Percentiles rank a stretch among this genome's conserved stretches.
phyloP scores from a whole-genome alignment of 2,113 vertebrate genomes.

The Poeciliopsis turrubarensis region DNA sequence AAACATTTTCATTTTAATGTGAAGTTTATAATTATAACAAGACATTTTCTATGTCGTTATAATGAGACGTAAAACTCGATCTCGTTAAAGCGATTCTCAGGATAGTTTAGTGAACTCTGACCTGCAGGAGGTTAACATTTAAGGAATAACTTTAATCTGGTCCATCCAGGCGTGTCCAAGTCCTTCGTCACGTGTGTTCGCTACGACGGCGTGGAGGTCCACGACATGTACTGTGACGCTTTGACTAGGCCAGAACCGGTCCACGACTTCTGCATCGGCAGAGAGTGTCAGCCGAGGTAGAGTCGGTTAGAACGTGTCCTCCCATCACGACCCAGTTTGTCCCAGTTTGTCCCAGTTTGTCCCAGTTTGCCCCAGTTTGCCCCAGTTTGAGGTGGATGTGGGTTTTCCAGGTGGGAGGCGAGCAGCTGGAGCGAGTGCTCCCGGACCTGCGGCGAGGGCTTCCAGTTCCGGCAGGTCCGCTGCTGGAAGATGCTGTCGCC shows the following conservation, averaged over 20 bases:
- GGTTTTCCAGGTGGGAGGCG: slow-evolving; percentile 89
- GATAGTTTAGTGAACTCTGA: too few relatives aligned
- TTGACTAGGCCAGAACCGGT: slow-evolving; percentile 94
- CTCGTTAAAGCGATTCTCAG: too few relatives aligned
- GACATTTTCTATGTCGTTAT: too few relatives aligned
- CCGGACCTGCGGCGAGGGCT: slow-evolving; percentile 93
- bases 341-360: not conserved
- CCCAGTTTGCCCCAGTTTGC: too few relatives aligned
- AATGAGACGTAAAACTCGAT: too few relatives aligned
- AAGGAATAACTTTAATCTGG: too few relatives aligned
- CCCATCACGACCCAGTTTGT: too few relatives aligned
- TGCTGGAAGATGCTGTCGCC: slow-evolving; percentile 99
- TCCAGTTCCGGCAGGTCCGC: slow-evolving; percentile 93
- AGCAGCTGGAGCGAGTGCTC: slow-evolving; percentile 99
- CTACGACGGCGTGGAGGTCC: slow-evolving; percentile 94
- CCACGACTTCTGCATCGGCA: slow-evolving; percentile 95
- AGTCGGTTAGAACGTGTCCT: not conserved
- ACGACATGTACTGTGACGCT: slow-evolving; percentile 92
- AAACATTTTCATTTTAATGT: too few relatives aligned
- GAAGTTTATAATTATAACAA: too few relatives aligned
- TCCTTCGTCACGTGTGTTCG: slow-evolving; percentile 94
- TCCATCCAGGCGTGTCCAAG: slow-evolving; percentile 87
- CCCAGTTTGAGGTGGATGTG: not conserved
- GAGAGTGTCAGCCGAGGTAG: slow-evolving; percentile 96
- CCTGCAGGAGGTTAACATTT: too few relatives aligned